Evolutionary conservation across 2,797 vertebrate genomes (phyloP).

Genomic region (Oreochromis mossambicus): DNA sequence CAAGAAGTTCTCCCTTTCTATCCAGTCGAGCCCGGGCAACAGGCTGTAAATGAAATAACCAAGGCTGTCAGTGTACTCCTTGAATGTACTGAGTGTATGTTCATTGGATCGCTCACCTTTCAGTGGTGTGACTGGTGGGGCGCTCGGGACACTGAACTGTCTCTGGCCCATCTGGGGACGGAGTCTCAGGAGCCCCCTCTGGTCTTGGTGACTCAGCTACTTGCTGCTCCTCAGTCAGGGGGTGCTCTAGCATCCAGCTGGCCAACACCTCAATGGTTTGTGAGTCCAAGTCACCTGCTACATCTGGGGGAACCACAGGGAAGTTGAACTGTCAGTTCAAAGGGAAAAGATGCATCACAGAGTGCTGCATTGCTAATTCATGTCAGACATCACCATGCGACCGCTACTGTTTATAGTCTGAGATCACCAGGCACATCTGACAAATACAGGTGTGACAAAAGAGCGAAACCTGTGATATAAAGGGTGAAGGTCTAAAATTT

Average conservation of each 20-base stretch:
- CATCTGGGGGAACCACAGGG: constrained; percentile 65
- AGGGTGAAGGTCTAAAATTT: neutral
- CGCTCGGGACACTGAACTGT: constrained; percentile 79
- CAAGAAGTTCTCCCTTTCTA: constrained; percentile 81
- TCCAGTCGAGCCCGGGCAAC: constrained; percentile 78
- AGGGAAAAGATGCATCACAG: constrained; percentile 22
- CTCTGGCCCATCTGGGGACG: constrained; percentile 79
- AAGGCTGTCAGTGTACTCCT: neutral
- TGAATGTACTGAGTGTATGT: neutral
- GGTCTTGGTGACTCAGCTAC: constrained; percentile 35
- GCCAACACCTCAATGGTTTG: constrained; percentile 80
- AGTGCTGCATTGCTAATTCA: neutral
- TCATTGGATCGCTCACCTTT: constrained; percentile 61
- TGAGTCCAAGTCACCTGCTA: constrained; percentile 78
- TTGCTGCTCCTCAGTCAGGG: constrained; percentile 75
- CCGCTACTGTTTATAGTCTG: neutral
- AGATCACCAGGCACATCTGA: constrained; percentile 4
- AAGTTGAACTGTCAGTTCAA: constrained; percentile 37
- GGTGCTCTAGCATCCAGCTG: constrained; percentile 85
- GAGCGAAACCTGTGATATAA: neutral
- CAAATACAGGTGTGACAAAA: neutral
- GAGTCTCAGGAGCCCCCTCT: constrained; percentile 61
- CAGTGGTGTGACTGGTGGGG: constrained; percentile 69
- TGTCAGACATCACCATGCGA: constrained; percentile 16
- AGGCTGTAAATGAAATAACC: constrained; percentile 56